These are phyloP conservation scores for Cyphomyrus discorhynchus DNA, from an alignment of 2,113 vertebrate species.

Conservation along the genomic window DNA sequence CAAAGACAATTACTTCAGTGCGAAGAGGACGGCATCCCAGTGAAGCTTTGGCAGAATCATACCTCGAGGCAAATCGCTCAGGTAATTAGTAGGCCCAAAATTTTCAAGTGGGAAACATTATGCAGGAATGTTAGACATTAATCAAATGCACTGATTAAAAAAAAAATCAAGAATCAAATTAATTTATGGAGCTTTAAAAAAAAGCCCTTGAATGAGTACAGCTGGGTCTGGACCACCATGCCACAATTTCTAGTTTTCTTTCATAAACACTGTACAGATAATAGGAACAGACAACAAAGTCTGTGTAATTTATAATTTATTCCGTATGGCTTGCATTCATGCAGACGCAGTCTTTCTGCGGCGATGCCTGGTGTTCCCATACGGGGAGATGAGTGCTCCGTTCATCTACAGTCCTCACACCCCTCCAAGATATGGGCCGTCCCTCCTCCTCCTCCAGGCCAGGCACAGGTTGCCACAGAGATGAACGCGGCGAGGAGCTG, in stretches of 20 bases:
- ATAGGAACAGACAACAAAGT: not conserved
- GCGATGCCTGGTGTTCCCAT: not conserved
- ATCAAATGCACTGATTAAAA: not conserved
- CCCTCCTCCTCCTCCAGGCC: not conserved
- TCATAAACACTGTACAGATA: not conserved
- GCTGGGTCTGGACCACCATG: not conserved
- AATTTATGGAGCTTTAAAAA: not conserved
- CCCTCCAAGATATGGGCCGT: not conserved
- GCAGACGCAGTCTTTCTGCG: not conserved
- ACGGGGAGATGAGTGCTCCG: not conserved
- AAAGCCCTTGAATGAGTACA: not conserved
- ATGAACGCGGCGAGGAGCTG: not conserved
- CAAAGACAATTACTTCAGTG: not conserved
- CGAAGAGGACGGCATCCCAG: not conserved
- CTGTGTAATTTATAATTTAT: not conserved
- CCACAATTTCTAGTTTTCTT: not conserved
- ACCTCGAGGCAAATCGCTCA: not conserved
- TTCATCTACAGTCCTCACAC: not conserved
- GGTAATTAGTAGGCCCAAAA: not conserved
- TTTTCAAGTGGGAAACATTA: not conserved
- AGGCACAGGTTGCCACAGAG: not conserved
- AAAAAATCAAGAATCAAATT: conserved; percentile 7
- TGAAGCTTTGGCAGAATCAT: not conserved
- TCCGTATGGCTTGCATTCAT: not conserved
- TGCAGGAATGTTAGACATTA: not conserved